Conservation (phyloP, 2,888 invertebrate species). For the Xestobium rufovillosum region DNA sequence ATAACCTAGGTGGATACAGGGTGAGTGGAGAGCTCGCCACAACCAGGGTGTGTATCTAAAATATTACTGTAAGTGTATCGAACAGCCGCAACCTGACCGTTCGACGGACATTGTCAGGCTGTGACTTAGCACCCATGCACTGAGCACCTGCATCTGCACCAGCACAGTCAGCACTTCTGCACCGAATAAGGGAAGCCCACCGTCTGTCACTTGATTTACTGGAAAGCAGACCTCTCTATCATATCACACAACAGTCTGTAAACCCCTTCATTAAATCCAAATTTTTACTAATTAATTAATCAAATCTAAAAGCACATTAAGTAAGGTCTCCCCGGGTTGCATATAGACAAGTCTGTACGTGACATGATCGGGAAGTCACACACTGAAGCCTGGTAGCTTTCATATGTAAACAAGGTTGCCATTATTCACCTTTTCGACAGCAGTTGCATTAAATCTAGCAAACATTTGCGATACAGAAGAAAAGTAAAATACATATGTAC, state of each 20-base stretch:
- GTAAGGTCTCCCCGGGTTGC: slow-evolving; percentile 19
- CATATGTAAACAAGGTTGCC: slow-evolving; percentile 42
- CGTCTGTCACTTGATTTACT: no score
- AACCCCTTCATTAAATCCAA: no score
- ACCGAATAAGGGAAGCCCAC: no score
- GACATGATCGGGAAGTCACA: slow-evolving; percentile 27
- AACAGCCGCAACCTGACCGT: slow-evolving; percentile 19
- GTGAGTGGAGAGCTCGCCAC: slow-evolving; percentile 85
- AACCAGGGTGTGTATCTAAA: slow-evolving; percentile 74
- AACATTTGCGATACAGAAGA: slow-evolving; percentile 19
- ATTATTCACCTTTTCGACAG: slow-evolving; percentile 40
- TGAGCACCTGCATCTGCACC: slow-evolving; percentile 26
- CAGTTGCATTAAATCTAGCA: slow-evolving; percentile 19
- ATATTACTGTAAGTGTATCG: slow-evolving; percentile 22
- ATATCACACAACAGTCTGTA: no score
- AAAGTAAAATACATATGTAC: slow-evolving; percentile 11
- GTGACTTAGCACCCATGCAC: slow-evolving; percentile 4
- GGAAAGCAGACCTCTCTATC: no score
- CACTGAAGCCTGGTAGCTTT: slow-evolving; percentile 36
- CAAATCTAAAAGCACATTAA: no score
- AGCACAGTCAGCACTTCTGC: slow-evolving; percentile 9
- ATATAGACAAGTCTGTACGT: slow-evolving; percentile 28
- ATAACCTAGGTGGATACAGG: slow-evolving; percentile 74
- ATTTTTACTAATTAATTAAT: no score
- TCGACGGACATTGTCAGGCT: not conserved